Base-by-base conservation (phyloP, 2,113 vertebrate species). In the Drymodes brunneopygia region DNA sequence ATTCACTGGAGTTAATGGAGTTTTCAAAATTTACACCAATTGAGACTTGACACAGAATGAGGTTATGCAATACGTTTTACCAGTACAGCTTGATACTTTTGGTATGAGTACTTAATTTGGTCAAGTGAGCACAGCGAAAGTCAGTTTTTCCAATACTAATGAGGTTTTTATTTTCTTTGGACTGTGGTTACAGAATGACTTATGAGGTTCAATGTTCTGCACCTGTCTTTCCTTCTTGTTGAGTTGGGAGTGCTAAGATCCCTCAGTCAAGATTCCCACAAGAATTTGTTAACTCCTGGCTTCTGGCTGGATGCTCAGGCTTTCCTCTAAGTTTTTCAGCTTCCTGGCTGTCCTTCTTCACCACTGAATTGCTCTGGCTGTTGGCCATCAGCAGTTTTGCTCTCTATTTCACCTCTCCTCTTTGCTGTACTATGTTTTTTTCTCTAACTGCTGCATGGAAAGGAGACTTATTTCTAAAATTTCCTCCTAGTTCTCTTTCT, bases 161-260 rank as follows among this genome's bases (percentile, higher is more conserved):
- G 85, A 90, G 77, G 36, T 86, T 95, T 94, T 92, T 83, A 54
- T 93, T 95, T 95, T 94, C 73, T 78, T 92, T 95, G 87, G 91
- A 92, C 67, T 70, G 47, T 71, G 31, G 54, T 54, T 88, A 40
- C 66, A 67, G 75, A 86, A 90, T 91, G 48, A 81, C 61, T 90
- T 95, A 85, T 6, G n/a, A 90, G 62, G 51, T 91, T 92, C 73
- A 82, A 44, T 44, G 67, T 85, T 88, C 86, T 77, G 77, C 94
- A 95, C 95, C 82, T 95, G 95, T 87, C 86, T 92, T 78, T 88
- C 73, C 60, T 88, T 86, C 75, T 94, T 73, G 28, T 62, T 87
- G 72, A 50, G 8, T 35, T 86, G 72, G 66, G 79, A 94, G 60
- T 56, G 48, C 36, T 88, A 31, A 87, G 54, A 90, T 89, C 75